phyloP scores from a whole-genome alignment of 2,113 vertebrate species.

The Rhizomys pruinosus region DNA sequence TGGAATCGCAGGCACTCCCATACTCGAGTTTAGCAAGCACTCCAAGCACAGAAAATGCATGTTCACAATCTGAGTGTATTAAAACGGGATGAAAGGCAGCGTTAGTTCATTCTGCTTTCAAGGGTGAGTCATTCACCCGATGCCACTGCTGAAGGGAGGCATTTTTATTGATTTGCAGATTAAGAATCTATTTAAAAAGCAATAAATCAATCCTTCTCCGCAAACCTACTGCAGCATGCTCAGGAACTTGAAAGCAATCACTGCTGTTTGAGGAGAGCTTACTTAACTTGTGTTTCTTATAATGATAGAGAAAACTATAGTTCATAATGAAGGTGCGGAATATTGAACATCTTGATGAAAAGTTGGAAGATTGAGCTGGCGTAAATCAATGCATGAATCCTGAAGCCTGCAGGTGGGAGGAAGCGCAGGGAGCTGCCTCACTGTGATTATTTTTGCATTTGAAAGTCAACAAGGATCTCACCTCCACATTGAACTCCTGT shows the following conservation, averaged over 20 bases:
- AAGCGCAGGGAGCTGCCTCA: constrained; percentile 71
- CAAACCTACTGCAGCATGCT: constrained; percentile 56
- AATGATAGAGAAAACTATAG: constrained; percentile 83
- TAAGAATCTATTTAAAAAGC: constrained; percentile 84
- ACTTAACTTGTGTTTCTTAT: constrained; percentile 81
- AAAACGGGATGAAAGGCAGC: constrained; percentile 48
- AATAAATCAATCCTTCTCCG: constrained; percentile 79
- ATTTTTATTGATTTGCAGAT: constrained; percentile 85
- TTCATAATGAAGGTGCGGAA: constrained; percentile 82
- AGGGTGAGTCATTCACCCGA: constrained; percentile 79
- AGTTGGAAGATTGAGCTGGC: constrained; percentile 82
- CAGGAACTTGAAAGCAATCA: constrained; percentile 80
- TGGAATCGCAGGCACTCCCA: constrained; percentile 50
- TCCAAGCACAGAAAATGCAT: constrained; percentile 56
- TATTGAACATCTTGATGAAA: constrained; percentile 85
- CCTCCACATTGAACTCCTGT: constrained; percentile 51
- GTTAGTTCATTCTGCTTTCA: constrained; percentile 70
- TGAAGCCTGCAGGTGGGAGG: constrained; percentile 80
- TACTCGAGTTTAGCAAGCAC: constrained; percentile 51
- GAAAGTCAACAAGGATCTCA: constrained; percentile 76
- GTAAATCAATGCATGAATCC: constrained; percentile 82
- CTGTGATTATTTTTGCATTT: constrained; percentile 78
- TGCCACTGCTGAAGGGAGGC: constrained; percentile 74
- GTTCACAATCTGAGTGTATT: constrained; percentile 55
- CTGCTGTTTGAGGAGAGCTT: constrained; percentile 80